phyloP scores from a whole-genome alignment of 2,797 vertebrate genomes.

The Chaenodraco wilsoni region DNA sequence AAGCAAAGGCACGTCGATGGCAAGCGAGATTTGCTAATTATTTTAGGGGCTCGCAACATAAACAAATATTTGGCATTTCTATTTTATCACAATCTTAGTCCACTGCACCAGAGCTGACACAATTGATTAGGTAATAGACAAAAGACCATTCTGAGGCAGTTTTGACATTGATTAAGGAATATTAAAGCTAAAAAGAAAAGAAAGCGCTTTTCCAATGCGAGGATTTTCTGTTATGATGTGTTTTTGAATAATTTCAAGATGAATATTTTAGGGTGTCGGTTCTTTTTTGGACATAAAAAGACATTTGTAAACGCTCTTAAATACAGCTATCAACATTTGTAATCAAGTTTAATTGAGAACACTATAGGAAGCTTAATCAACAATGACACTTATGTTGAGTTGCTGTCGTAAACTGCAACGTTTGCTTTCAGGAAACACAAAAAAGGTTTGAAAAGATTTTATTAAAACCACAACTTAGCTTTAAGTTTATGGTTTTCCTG shows the following conservation, averaged over 20 bases:
- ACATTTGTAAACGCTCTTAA: background rate
- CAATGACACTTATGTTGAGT: background rate
- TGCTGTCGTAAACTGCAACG: background rate
- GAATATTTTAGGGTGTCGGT: background rate
- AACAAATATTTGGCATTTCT: background rate
- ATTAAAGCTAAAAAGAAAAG: too few species aligned
- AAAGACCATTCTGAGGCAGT: background rate
- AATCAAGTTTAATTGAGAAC: background rate
- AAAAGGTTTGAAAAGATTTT: background rate
- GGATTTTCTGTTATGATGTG: background rate
- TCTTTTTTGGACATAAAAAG: background rate
- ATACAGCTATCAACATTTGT: background rate
- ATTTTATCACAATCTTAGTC: background rate
- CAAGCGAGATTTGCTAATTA: background rate
- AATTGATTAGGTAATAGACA: background rate
- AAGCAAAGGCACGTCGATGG: background rate
- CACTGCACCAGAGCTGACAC: background rate
- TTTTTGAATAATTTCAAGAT: background rate
- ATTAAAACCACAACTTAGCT: background rate
- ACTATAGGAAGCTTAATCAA: background rate
- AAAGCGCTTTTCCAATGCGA: too few species aligned
- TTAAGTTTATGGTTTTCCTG: background rate
- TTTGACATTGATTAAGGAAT: background rate
- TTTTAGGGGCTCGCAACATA: background rate
- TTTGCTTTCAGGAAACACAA: background rate